Evolutionary conservation across 2,113 vertebrate genomes (phyloP), one percentile per base, ranked within the genome.

Genomic region (Pterophyllum scalare): DNA sequence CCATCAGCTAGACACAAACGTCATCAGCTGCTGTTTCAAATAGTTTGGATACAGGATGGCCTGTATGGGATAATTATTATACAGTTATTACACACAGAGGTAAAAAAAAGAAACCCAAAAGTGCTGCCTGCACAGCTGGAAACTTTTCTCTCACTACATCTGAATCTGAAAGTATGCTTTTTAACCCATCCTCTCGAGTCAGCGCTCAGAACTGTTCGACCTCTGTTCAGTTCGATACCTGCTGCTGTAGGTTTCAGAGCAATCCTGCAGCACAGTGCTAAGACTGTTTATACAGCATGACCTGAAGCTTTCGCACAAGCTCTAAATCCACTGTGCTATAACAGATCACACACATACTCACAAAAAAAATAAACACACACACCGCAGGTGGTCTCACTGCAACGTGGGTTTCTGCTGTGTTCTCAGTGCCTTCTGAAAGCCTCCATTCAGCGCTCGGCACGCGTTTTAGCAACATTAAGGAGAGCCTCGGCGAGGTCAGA

Each of bases 281-380:
- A 54, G 26, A 52, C 67, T 31, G 26, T 54, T 14, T 33, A 72
- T 8, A 54, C 13, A 72, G 19, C 19, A 2, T 14, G 74, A 59
- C 35, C n/a, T 58, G n/a, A 58, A 59, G 52, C 67, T 72, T 72
- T 72, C 54, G 20, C 67, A 52, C 46, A 20, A n/a, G 57, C 35
- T 59, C 6, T 40, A 46, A 77, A 77, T 26, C 17, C 75, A 46
- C 75, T 24, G 43, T 58, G 20, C 20, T 22, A 49, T 49, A 72
- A 72, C n/a, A 26, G 15, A 13, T 75, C 57, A 62, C 43, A 40
- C 20, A 35, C 7, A 33, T 2, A 22, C 28, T 58, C 52, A 19
- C 49, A 58, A 31, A 57, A 43, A 74, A 38, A 75, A 60, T n/a
- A n/a, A n/a, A n/a, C n/a, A 83, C 52, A 58, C 26, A 84, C 74